A percentile compares a stretch with the other conserved stretches of the same genome.
phyloP scores from a whole-genome alignment of 2,113 vertebrate species.

The Mixornis gularis region DNA sequence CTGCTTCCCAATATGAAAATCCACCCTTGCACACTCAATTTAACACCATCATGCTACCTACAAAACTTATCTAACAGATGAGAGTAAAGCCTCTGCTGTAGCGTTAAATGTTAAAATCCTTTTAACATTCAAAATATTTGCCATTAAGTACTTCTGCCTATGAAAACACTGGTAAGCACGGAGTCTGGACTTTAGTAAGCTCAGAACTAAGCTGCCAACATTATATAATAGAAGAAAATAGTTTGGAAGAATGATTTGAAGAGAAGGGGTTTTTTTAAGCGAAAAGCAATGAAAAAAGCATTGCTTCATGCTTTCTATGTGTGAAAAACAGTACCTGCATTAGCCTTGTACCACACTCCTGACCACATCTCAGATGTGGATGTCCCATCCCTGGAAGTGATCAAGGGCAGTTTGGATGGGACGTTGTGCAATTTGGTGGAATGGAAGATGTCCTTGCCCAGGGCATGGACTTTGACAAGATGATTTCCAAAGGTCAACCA shows the following conservation, averaged over 20 bases:
- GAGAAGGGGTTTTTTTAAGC: background rate
- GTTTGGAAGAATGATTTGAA: background rate
- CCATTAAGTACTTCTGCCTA: background rate
- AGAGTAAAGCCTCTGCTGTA: background rate
- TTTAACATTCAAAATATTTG: background rate
- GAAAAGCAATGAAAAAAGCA: background rate
- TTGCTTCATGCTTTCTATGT: background rate
- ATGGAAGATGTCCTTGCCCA: background rate
- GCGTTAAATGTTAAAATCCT: background rate
- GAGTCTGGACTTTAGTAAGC: background rate
- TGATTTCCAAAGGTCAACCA: background rate
- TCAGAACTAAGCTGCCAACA: background rate
- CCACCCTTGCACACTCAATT: background rate
- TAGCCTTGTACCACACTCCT: background rate
- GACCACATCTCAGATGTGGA: background rate
- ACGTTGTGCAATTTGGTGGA: background rate
- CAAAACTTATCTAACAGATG: background rate
- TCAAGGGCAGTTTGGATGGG: background rate
- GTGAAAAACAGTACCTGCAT: background rate
- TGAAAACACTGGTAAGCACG: background rate
- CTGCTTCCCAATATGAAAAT: background rate
- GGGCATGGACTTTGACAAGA: accelerated
- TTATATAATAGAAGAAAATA: background rate
- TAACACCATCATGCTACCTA: background rate
- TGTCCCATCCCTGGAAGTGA: background rate